A percentile compares a stretch with the other conserved stretches of the same genome.
Evolutionary conservation across 2,113 vertebrate species (phyloP).

Genomic region (Montifringilla adamsi): DNA sequence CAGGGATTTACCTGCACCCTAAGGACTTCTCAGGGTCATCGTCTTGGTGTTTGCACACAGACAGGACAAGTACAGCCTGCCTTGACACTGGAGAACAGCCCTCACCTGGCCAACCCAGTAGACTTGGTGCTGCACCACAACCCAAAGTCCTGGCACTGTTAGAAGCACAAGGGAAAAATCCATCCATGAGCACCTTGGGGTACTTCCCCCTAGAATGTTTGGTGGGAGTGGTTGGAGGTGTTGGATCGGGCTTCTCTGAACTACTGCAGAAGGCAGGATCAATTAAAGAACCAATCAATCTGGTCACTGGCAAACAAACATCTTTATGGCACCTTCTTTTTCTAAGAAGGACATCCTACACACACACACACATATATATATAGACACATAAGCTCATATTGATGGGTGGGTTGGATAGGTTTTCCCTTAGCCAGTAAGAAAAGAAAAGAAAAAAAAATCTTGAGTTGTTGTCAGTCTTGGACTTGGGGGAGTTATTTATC

Average conservation of each 20-base stretch:
- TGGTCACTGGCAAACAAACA: background rate
- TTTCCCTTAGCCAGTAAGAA: background rate
- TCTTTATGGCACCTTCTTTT: background rate
- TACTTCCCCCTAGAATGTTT: background rate
- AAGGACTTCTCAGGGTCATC: slow-evolving; percentile 15
- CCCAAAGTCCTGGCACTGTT: background rate
- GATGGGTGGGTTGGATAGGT: background rate
- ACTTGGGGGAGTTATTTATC: background rate
- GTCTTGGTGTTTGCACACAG: background rate
- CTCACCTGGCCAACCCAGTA: background rate
- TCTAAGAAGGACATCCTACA: background rate
- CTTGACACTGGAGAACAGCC: background rate
- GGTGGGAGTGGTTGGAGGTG: background rate
- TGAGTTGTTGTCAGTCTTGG: background rate
- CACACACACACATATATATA: background rate
- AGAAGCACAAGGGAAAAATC: slow-evolving; percentile 52
- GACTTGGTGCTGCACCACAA: background rate
- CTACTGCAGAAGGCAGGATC: background rate
- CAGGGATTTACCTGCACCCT: background rate
- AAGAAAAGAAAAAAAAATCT: background rate
- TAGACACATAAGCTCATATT: background rate
- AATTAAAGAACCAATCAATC: background rate
- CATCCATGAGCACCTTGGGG: background rate
- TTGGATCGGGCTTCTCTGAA: background rate
- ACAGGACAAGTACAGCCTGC: background rate